A percentile compares a stretch with the other conserved stretches of the same genome.
These are phyloP conservation scores for Austrolebias charrua DNA, from an alignment of 2,797 vertebrate genomes.

Conservation along the genomic window DNA sequence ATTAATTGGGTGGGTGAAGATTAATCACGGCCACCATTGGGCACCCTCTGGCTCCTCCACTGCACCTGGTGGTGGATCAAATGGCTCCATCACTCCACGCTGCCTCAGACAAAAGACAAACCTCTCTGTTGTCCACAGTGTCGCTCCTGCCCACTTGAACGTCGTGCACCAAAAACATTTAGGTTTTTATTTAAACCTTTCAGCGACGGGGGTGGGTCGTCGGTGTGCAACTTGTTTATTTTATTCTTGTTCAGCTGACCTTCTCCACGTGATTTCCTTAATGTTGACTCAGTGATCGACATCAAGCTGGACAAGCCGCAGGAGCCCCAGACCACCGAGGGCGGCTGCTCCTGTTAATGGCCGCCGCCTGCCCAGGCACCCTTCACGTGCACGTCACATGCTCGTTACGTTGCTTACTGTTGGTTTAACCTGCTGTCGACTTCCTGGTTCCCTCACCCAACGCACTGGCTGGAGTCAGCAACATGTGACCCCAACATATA, in stretches of 20 bases:
- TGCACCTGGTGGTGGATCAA: no score
- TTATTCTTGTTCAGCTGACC: no score
- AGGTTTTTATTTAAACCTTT: no score
- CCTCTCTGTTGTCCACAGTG: no score
- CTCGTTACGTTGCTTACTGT: constrained; percentile 91
- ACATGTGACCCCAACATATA: constrained; percentile 54
- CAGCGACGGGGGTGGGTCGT: no score
- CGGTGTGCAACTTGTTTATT: not conserved
- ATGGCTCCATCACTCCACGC: no score
- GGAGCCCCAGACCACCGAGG: constrained; percentile 83
- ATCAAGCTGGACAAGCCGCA: constrained; percentile 90
- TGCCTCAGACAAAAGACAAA: no score
- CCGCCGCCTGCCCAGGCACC: constrained; percentile 47
- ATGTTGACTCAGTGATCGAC: constrained; percentile 83
- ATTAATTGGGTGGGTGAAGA: no score
- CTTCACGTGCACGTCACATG: constrained; percentile 76
- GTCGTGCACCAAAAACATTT: no score
- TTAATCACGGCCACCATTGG: no score
- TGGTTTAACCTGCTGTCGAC: constrained; percentile 84
- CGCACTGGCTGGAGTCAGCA: constrained; percentile 71
- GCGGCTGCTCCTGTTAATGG: constrained; percentile 91
- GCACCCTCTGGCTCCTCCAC: no score
- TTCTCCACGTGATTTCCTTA: constrained; percentile 74
- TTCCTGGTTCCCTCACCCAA: constrained; percentile 82
- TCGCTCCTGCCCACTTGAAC: no score